phyloP scores from a whole-genome alignment of 2,797 vertebrate species.

The Rhinichthys osculus region DNA sequence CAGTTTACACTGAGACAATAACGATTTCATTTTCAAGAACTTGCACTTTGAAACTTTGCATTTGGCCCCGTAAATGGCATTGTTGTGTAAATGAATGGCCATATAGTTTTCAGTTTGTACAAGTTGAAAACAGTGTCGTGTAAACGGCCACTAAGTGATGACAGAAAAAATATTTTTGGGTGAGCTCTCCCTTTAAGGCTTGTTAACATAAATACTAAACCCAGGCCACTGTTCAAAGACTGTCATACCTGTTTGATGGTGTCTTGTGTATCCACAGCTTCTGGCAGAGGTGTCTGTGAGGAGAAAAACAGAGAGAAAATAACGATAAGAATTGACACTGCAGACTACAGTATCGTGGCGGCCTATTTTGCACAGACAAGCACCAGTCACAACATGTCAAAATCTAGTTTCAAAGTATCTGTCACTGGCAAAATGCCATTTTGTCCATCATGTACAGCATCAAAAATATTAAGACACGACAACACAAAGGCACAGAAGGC shows the following conservation, averaged over 20 bases:
- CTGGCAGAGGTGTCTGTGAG: conserved; percentile 88
- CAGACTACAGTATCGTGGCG: not conserved
- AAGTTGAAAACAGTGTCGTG: not conserved
- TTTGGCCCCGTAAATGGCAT: not conserved
- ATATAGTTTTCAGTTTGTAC: not conserved
- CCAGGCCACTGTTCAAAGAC: conserved; percentile 7
- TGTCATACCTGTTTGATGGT: conserved; percentile 88
- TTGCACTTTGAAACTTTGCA: not conserved
- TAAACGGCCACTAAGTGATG: not conserved
- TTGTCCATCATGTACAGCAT: not conserved
- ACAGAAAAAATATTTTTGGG: not conserved
- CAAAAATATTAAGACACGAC: not conserved
- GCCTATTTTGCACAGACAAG: too few relatives aligned
- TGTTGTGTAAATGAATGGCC: too few relatives aligned
- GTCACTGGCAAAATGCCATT: not conserved
- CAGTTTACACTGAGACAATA: not conserved
- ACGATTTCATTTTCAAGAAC: not conserved
- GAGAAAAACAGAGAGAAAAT: conserved; percentile 43
- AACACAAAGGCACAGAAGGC: conserved; percentile 1
- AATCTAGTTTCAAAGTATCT: conserved; percentile 3
- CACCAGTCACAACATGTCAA: not conserved
- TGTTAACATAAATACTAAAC: not conserved
- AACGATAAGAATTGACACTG: not conserved
- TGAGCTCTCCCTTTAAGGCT: conserved; percentile 7
- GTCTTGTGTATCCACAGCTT: conserved; percentile 78